Evolutionary conservation across 2,888 invertebrate genomes (phyloP).

Genomic region (Agonopterix arenella): DNA sequence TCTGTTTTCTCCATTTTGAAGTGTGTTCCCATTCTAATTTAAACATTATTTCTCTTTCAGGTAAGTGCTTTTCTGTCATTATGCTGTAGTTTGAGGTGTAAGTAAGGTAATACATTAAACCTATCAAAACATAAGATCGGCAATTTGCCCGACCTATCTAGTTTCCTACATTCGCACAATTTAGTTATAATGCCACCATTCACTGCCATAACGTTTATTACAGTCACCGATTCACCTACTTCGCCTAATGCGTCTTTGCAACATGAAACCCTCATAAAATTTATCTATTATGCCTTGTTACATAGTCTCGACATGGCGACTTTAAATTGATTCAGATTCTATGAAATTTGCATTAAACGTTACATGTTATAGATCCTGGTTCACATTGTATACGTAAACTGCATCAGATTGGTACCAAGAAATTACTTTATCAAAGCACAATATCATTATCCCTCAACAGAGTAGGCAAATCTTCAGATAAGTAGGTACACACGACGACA

Average conservation of each 20-base stretch:
- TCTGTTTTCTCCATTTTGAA: neutral
- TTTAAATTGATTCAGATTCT: constrained; percentile 21
- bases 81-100: constrained; percentile 1
- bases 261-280: constrained; percentile 8
- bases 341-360: constrained; percentile 17
- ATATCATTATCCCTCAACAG: no score
- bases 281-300: constrained; percentile 9
- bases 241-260: constrained; percentile 25
- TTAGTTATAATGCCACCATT: constrained; percentile 6
- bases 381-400: no score
- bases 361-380: constrained; percentile 8
- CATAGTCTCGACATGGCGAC: constrained; percentile 16
- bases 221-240: constrained; percentile 25
- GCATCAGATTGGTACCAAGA: no score
- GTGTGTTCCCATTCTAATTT: neutral
- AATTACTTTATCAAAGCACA: no score
- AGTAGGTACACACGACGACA: no score
- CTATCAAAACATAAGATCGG: constrained; percentile 3
- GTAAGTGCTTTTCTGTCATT: constrained; percentile 1
- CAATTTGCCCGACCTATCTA: constrained; percentile 5
- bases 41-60: constrained; percentile 4
- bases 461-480: no score
- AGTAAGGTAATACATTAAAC: constrained; percentile 1
- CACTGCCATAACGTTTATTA: constrained; percentile 7
- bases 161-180: constrained; percentile 6